Evolutionary conservation across 2,888 invertebrate species (phyloP), one percentile per base, ranked within the genome.

Genomic region (Embidobia sp.): DNA sequence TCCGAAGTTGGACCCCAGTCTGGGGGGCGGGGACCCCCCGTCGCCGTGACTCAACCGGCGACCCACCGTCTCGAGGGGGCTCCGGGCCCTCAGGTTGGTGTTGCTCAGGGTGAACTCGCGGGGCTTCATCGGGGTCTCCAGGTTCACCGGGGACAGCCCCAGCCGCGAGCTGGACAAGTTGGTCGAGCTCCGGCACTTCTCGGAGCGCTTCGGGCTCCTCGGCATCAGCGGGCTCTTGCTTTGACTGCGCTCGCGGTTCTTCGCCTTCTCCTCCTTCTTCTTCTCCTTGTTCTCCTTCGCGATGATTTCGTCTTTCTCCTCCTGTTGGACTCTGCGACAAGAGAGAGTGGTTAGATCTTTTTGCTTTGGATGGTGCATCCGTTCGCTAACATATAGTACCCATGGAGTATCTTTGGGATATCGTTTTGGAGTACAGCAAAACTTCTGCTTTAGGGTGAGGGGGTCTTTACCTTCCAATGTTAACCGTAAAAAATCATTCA

Each of bases 51-150:
- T 88, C 35, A 89, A 66, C 51, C 89, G 82, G 6, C 89, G 84
- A 11, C 89, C 89, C 1, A 89, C 89, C 1, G 88, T 85, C 44
- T 89, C 89, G 29, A 89, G 42, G 0, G 89, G 89, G 51, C 89
- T 89, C 7, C 89, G 82, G 6, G 88, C 88, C 3, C 88, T 75
- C 1, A 89, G 81, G 75, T 89, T 89, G 4, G 88, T 89, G 42
- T 82, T 89, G 82, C 89, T 89, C 13, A 89, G 73, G 0, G 89
- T 89, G 67, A 88, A 89, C 37, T 89, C 89, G 7, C 85, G 82
- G 0, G 89, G 89, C 22, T 88, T 88, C 81, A 86, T 86, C 2
- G 85, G 83, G 0, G 85, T 80, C 7, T 88, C 88, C 8, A 87
- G 78, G 57, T 81, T 86, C 7, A 86, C 78, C 6, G 87, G 87